Conservation (phyloP, 2,113 vertebrate genomes). For the Taurulus bubalis region DNA sequence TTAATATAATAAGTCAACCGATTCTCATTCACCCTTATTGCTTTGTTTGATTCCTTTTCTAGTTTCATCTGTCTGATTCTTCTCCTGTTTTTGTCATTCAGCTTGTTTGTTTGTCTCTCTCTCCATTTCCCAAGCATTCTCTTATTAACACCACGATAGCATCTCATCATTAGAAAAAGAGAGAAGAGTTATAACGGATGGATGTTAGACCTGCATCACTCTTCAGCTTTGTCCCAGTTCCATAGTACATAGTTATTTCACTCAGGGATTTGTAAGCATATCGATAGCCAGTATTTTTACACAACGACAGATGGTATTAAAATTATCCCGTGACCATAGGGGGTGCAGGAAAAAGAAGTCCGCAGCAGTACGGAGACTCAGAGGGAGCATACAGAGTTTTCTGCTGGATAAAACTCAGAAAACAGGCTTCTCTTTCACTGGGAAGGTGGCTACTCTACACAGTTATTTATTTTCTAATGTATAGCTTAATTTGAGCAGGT, state of each 20-base stretch:
- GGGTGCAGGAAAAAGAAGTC: neutral
- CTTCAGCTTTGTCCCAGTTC: conserved; percentile 13
- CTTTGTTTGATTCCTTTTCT: neutral
- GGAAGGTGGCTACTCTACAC: neutral
- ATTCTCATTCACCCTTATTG: neutral
- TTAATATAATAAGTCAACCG: conserved; percentile 4
- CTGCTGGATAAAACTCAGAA: neutral
- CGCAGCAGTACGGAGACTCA: neutral
- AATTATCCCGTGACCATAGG: neutral
- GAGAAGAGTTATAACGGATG: conserved; percentile 16
- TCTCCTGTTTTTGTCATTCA: neutral
- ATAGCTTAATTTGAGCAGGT: neutral
- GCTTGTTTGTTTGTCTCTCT: neutral
- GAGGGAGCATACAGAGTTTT: neutral
- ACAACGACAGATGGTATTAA: neutral
- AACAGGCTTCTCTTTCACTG: neutral
- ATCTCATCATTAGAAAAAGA: conserved; percentile 41
- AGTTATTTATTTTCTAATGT: neutral
- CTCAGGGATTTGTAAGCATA: neutral
- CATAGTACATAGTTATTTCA: neutral
- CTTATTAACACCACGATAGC: conserved; percentile 35
- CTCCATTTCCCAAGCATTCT: neutral
- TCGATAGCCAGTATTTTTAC: neutral
- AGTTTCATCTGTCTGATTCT: neutral
- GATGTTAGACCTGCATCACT: conserved; percentile 48